Conservation (phyloP, 2,113 vertebrate species). For the Poeciliopsis occidentalis region DNA sequence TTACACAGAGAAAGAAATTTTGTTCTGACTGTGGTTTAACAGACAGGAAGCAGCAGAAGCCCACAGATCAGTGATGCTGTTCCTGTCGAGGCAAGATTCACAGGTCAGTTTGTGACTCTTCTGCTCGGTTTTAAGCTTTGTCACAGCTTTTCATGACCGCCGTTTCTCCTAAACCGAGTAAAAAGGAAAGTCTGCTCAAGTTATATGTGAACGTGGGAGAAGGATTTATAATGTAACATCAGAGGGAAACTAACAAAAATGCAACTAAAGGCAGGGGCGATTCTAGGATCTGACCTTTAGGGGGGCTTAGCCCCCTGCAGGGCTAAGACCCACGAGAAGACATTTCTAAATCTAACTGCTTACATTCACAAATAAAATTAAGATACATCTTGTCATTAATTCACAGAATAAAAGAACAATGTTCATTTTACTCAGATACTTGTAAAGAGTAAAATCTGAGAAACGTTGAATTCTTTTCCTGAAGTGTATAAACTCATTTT, state of each 20-base stretch:
- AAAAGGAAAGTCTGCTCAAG: conserved; percentile 18
- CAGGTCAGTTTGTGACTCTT: conserved; percentile 80
- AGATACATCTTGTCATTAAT: too few species aligned
- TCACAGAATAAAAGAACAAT: too few species aligned
- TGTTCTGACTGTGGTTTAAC: conserved; percentile 83
- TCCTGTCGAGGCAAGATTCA: conserved; percentile 78
- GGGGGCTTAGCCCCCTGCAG: too few species aligned
- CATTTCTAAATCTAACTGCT: too few species aligned
- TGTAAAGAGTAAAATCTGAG: too few species aligned
- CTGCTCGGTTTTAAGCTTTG: conserved; percentile 31
- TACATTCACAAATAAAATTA: too few species aligned
- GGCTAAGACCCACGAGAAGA: too few species aligned
- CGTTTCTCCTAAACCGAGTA: conserved; percentile 8
- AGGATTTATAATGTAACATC: not conserved
- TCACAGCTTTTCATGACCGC: conserved; percentile 33
- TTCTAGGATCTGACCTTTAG: too few species aligned
- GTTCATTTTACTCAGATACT: too few species aligned
- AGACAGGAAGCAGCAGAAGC: conserved; percentile 85
- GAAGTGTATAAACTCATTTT: too few species aligned
- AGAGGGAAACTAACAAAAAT: conserved; percentile 7
- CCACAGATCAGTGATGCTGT: conserved; percentile 78
- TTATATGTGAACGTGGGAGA: not conserved
- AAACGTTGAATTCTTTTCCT: too few species aligned
- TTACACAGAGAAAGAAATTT: conserved; percentile 74
- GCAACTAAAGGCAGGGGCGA: conserved; percentile 5